Conservation (phyloP, 2,113 vertebrate species). For the Trematomus loennbergii region DNA sequence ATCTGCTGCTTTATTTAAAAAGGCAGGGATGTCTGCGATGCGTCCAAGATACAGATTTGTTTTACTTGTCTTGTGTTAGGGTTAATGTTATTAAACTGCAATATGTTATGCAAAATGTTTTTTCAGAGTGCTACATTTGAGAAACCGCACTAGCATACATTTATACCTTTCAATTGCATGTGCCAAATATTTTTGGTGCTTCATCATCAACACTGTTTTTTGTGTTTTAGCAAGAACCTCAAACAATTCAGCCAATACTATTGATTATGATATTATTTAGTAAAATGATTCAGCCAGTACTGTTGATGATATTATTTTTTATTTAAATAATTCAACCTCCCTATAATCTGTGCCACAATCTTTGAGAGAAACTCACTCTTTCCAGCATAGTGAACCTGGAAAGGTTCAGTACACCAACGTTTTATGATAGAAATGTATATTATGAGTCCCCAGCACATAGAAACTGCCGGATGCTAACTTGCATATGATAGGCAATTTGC, state of each 20-base stretch:
- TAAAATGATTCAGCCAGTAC: neutral
- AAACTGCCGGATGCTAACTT: too few relatives aligned
- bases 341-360: neutral
- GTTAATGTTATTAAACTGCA: neutral
- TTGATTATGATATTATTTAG: neutral
- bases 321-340: neutral
- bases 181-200: neutral
- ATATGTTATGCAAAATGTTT: neutral
- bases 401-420: too few relatives aligned
- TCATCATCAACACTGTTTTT: neutral
- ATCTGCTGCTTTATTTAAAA: neutral
- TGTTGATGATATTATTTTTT: neutral
- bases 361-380: too few relatives aligned
- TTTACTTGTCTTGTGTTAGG: neutral
- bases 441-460: too few relatives aligned
- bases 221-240: too few relatives aligned
- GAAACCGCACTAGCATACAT: neutral
- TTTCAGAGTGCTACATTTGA: neutral
- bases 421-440: too few relatives aligned
- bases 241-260: neutral
- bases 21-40: neutral
- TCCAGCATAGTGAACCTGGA: too few relatives aligned
- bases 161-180: neutral
- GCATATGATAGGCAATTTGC: too few relatives aligned
- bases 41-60: neutral